A percentile compares a stretch with the other conserved stretches of the same genome.
These are phyloP conservation scores for Periophthalmus modestus DNA, from an alignment of 2,113 vertebrate genomes.

Conservation along the genomic window DNA sequence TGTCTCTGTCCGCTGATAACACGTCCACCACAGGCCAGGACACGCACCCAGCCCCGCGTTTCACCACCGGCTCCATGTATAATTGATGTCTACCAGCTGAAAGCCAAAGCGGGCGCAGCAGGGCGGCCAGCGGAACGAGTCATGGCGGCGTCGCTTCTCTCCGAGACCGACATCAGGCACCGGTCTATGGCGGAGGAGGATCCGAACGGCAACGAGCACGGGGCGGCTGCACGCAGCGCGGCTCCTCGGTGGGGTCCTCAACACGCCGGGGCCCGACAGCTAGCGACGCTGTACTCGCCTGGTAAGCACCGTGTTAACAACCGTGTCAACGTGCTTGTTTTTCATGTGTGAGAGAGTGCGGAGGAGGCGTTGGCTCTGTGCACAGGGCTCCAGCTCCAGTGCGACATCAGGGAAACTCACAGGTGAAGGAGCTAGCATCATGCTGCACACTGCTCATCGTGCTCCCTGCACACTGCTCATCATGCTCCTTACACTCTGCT, in stretches of 20 bases:
- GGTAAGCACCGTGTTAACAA: constrained; percentile 56
- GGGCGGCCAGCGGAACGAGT: constrained; percentile 29
- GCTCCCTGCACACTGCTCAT: neutral
- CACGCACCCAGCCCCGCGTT: neutral
- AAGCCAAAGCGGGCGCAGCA: constrained; percentile 25
- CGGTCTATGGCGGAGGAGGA: constrained; percentile 84
- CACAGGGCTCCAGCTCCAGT: neutral
- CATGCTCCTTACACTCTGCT: neutral
- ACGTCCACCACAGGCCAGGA: constrained; percentile 13
- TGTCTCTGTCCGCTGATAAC: constrained; percentile 7
- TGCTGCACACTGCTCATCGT: neutral
- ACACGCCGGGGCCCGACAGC: constrained; percentile 78
- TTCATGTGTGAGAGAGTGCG: neutral
- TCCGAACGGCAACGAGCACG: constrained; percentile 81
- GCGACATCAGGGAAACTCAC: neutral
- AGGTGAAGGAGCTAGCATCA: neutral
- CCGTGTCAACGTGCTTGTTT: neutral
- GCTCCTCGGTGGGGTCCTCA: constrained; percentile 80
- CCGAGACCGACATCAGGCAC: constrained; percentile 76
- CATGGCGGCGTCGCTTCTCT: constrained; percentile 75
- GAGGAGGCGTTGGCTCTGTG: constrained; percentile 22
- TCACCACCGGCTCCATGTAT: constrained; percentile 27
- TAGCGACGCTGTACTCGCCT: constrained; percentile 78
- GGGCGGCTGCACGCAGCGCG: constrained; percentile 75
- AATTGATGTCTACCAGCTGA: constrained; percentile 60